Evolutionary conservation across 2,888 invertebrate genomes (phyloP), one percentile per base, ranked within the genome.

Genomic region (Ectemnius continuus): DNA sequence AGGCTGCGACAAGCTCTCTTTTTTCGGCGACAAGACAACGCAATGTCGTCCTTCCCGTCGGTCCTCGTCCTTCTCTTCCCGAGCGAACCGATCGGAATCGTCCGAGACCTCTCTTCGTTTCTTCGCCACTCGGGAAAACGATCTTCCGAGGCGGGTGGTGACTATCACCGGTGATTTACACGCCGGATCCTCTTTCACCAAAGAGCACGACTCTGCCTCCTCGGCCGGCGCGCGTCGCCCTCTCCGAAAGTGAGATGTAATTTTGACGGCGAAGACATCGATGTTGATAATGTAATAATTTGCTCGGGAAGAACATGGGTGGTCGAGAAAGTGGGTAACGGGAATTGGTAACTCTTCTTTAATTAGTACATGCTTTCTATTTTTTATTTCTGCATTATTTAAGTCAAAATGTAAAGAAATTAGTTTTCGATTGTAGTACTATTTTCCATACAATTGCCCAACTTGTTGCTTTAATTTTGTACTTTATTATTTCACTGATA

Each of bases 171-270:
- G 76, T 83, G 81, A 85, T 85, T 85, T 83, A 84, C 83, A 61
- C 77, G 66, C 67, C 61, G 83, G 82, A 82, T 85, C 80, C 76
- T 77, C 73, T 83, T 85, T 83, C 85, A 83, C 75, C 70, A 36
- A 36, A 76, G 82, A 80, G 63, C 60, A 60, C 70, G 71, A 47
- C 52, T 73, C 67, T 28, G 75, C 67, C 60, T 47, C 36, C 6
- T 6, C 36, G 4, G 5, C 11, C 36, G 63, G 3, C 23, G 23
- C 23, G 2, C 23, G 3, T 48, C 45, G 28, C 70, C 65, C 36
- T 66, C 48, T 47, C 74, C 47, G 67, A 74, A 80, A 70, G 61
- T 67, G 58, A 72, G 72, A 69, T 16, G 69, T 52, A 57, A 48
- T 47, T 66, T 60, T 59, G 64, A 60, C 61, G 64, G 45, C 46